phyloP scores from a whole-genome alignment of 2,888 invertebrate species.

The Drosophila paramelanica region DNA sequence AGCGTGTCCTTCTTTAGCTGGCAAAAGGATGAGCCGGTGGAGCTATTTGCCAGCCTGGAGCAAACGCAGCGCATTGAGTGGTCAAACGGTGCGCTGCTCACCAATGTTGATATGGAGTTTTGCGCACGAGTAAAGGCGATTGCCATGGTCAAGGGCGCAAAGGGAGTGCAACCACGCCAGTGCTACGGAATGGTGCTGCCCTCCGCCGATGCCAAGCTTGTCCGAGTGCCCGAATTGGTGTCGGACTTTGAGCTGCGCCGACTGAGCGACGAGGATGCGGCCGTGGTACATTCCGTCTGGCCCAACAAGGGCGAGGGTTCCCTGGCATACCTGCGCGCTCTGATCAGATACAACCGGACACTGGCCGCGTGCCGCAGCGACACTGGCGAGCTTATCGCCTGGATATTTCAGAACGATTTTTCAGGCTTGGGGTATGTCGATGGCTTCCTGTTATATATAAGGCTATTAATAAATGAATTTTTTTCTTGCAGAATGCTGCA shows the following conservation, averaged over 20 bases:
- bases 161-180: conserved; percentile 54
- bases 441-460: not conserved
- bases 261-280: conserved; percentile 62
- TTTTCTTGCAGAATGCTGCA: conserved; percentile 68
- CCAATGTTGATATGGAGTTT: conserved; percentile 69
- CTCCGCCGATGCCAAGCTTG: conserved; percentile 44
- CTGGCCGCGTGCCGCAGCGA: conserved; percentile 70
- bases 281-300: conserved; percentile 70
- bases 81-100: conserved; percentile 71
- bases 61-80: conserved; percentile 75
- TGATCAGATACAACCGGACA: conserved; percentile 70
- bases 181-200: conserved; percentile 73
- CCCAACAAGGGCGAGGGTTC: conserved; percentile 80
- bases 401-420: conserved; percentile 83
- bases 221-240: conserved; percentile 58
- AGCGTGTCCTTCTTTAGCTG: conserved; percentile 80
- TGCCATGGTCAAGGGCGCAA: conserved; percentile 49
- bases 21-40: conserved; percentile 58
- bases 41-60: conserved; percentile 74
- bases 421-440: conserved; percentile 75
- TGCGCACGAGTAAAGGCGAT: conserved; percentile 64
- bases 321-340: conserved; percentile 66
- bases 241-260: conserved; percentile 66
- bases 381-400: conserved; percentile 70
- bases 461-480: not conserved